These are phyloP conservation scores for Lasioglossum figueresi DNA, from an alignment of 2,888 invertebrate genomes.

Conservation along the genomic window DNA sequence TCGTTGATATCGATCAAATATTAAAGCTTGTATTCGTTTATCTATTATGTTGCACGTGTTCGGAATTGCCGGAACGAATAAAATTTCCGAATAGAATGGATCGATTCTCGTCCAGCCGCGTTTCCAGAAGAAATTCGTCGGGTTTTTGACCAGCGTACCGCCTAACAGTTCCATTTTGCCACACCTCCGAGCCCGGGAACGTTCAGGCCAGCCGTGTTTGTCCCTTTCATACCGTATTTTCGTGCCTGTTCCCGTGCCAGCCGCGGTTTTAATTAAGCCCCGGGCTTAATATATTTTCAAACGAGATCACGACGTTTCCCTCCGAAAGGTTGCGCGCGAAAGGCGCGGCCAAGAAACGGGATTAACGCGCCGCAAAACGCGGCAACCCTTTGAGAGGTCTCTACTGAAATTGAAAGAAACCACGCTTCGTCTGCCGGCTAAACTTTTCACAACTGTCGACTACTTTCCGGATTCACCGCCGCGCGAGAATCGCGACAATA, in stretches of 20 bases:
- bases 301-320: conserved; percentile 40
- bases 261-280: conserved; percentile 49
- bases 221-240: neutral
- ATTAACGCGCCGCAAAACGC: conserved; percentile 44
- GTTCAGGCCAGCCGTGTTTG: neutral
- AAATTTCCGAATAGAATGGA: neutral
- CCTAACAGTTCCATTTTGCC: conserved; percentile 19
- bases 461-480: conserved; percentile 7
- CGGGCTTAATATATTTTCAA: conserved; percentile 25
- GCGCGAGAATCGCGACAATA: conserved; percentile 22
- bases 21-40: too few relatives aligned
- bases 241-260: neutral
- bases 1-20: too few relatives aligned
- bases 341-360: conserved; percentile 24
- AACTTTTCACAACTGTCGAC: conserved; percentile 21
- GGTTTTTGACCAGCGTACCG: neutral
- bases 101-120: neutral
- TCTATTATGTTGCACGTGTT: too few relatives aligned
- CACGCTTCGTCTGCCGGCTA: conserved; percentile 2
- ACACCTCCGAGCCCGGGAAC: neutral
- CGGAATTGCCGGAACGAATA: neutral
- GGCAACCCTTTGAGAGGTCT: conserved; percentile 21
- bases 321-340: neutral
- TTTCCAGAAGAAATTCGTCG: neutral
- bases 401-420: conserved; percentile 10